These are phyloP conservation scores for Halcyon chelicuti DNA, from an alignment of 2,797 vertebrate species.

Conservation along the genomic window DNA sequence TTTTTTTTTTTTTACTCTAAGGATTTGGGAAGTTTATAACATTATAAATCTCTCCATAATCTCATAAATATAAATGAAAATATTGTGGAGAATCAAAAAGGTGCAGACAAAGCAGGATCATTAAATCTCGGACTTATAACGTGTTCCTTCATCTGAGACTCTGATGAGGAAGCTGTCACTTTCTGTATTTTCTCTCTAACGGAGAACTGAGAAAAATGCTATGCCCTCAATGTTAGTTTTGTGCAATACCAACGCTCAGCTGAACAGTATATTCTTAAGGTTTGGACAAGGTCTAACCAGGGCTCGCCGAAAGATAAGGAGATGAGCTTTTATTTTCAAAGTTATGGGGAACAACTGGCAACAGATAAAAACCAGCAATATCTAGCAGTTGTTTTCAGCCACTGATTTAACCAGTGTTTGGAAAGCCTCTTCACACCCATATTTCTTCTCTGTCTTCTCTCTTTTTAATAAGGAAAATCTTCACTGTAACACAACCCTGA, in stretches of 20 bases:
- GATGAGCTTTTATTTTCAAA: not conserved
- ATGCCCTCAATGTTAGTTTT: not conserved
- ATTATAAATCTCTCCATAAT: conserved; percentile 38
- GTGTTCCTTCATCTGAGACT: not conserved
- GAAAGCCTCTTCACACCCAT: not conserved
- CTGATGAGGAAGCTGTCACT: not conserved
- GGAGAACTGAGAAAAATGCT: not conserved
- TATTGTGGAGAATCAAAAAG: conserved; percentile 16
- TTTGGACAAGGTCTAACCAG: not conserved
- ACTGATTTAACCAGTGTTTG: not conserved
- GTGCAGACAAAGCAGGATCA: conserved; percentile 7
- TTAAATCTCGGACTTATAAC: conserved; percentile 16
- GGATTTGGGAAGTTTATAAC: not conserved
- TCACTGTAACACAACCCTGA: not conserved
- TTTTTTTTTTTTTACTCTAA: not conserved
- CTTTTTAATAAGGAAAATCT: not conserved
- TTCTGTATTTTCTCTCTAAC: not conserved
- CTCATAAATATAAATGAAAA: conserved; percentile 69
- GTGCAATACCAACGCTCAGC: not conserved
- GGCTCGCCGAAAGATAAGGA: not conserved
- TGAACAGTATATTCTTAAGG: not conserved
- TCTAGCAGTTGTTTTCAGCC: not conserved
- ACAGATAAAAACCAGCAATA: not conserved
- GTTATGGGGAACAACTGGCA: not conserved
- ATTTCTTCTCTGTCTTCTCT: not conserved